Percentiles rank a stretch among this genome's conserved stretches.
phyloP scores from a whole-genome alignment of 2,113 vertebrate genomes.

The Setophaga coronata region DNA sequence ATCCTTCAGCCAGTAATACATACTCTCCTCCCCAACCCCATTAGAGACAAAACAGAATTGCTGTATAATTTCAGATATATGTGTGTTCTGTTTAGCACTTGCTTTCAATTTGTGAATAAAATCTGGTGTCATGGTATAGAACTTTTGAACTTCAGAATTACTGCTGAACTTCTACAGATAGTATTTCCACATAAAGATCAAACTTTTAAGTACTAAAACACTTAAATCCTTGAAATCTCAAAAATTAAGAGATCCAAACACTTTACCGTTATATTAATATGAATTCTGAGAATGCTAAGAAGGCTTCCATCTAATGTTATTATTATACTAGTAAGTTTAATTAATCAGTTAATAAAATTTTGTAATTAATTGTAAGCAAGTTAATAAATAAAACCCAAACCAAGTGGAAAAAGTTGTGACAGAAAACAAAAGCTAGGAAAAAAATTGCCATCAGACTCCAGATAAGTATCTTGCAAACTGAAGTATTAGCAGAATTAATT shows the following conservation, averaged over 20 bases:
- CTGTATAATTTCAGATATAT: neutral
- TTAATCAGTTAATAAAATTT: neutral
- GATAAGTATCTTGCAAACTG: neutral
- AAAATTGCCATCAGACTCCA: neutral
- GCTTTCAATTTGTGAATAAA: neutral
- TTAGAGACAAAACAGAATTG: neutral
- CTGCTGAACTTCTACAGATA: neutral
- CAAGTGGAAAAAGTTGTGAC: neutral
- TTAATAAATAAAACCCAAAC: neutral
- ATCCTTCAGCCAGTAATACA: neutral
- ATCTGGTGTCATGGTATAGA: neutral
- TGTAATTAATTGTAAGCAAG: neutral
- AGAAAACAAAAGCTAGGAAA: neutral
- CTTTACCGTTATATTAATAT: neutral
- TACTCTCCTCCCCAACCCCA: accelerated
- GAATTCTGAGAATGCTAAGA: neutral
- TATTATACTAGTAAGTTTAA: neutral
- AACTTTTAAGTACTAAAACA: neutral
- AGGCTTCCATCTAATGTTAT: neutral
- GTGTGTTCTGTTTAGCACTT: neutral
- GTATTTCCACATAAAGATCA: neutral
- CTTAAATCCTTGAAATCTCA: neutral
- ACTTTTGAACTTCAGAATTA: neutral
- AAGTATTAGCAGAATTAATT: neutral
- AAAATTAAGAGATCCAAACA: neutral